A percentile compares a stretch with the other conserved stretches of the same genome.
Evolutionary conservation across 2,888 invertebrate genomes (phyloP).

Genomic region (Zaprionus obscuricornis): DNA sequence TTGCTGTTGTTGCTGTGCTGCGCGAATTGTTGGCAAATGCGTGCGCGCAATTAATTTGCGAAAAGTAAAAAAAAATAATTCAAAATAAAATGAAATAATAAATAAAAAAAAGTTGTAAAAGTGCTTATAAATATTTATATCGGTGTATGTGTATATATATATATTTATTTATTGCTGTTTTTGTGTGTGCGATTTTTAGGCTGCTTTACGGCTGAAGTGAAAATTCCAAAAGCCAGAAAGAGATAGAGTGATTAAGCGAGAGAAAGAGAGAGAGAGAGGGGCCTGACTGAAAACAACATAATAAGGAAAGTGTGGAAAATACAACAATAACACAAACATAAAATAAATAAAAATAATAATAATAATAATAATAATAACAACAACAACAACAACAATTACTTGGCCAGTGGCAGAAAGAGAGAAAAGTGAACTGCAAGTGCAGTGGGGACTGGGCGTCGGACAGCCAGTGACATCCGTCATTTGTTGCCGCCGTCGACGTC

Average conservation of each 20-base stretch:
- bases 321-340: no score
- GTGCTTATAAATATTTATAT: slow-evolving; percentile 56
- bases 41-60: slow-evolving; percentile 70
- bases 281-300: slow-evolving; percentile 41
- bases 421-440: slow-evolving; percentile 70
- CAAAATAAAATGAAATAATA: slow-evolving; percentile 6
- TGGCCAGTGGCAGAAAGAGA: slow-evolving; percentile 49
- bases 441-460: slow-evolving; percentile 74
- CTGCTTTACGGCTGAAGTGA: slow-evolving; percentile 67
- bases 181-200: slow-evolving; percentile 57
- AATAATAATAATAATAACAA: no score
- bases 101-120: slow-evolving; percentile 47
- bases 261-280: slow-evolving; percentile 13
- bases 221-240: slow-evolving; percentile 59
- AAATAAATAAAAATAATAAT: no score
- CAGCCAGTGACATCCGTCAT: slow-evolving; percentile 55
- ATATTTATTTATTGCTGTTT: slow-evolving; percentile 27
- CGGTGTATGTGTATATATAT: slow-evolving; percentile 26
- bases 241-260: no score
- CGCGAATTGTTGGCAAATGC: slow-evolving; percentile 56
- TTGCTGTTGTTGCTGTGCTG: slow-evolving; percentile 24
- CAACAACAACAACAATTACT: slow-evolving; percentile 40
- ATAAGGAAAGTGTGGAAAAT: slow-evolving; percentile 59
- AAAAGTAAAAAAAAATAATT: slow-evolving; percentile 36
- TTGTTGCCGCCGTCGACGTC: slow-evolving; percentile 23